Conservation (phyloP, 2,113 vertebrate genomes). For the Apodemus speciosus region DNA sequence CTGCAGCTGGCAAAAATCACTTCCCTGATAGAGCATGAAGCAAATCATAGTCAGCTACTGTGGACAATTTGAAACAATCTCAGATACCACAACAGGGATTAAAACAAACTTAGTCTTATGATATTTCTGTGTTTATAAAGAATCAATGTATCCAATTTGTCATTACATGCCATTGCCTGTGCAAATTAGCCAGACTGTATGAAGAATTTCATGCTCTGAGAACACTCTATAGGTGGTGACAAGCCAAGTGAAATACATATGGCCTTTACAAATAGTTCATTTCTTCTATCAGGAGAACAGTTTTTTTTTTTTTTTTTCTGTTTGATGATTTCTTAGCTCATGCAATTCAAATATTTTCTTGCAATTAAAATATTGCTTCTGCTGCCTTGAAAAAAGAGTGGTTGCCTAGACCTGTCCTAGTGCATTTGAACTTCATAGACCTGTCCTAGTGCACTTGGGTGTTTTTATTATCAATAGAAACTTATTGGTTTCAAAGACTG, state of each 20-base stretch:
- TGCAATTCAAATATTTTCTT: neutral
- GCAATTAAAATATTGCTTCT: neutral
- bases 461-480: neutral
- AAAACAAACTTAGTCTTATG: too few relatives aligned
- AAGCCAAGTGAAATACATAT: neutral
- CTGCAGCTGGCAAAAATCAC: too few relatives aligned
- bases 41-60: too few relatives aligned
- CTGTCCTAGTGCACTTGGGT: neutral
- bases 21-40: too few relatives aligned
- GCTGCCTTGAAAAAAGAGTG: neutral
- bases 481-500: neutral
- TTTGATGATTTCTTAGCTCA: neutral
- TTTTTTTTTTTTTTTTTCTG: neutral
- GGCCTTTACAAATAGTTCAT: neutral
- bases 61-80: too few relatives aligned
- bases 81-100: too few relatives aligned
- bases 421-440: neutral
- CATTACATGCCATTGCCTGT: neutral
- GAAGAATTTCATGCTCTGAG: neutral
- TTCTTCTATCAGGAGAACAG: neutral
- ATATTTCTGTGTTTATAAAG: too few relatives aligned
- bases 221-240: neutral
- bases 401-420: neutral
- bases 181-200: fast-evolving
- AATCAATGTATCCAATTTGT: too few relatives aligned